Evolutionary conservation across 2,888 invertebrate genomes (phyloP).

Genomic region (Eustalomyia histrio): DNA sequence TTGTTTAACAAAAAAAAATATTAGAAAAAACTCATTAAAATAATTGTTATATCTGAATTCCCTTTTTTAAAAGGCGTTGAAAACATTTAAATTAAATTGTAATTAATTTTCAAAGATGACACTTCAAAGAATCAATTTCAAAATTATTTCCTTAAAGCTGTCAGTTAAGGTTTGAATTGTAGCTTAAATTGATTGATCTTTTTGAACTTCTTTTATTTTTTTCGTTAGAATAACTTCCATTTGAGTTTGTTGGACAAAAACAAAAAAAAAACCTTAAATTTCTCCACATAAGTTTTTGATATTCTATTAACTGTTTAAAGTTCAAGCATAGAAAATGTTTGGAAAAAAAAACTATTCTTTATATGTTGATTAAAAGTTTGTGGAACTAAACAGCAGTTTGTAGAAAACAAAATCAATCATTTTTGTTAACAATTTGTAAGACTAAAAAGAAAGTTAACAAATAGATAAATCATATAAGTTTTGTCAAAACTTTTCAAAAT

Average conservation of each 20-base stretch:
- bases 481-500: no score
- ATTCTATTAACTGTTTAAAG: background rate
- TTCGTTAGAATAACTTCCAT: background rate
- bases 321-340: slow-evolving; percentile 5
- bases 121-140: slow-evolving; percentile 20
- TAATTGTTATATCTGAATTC: background rate
- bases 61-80: slow-evolving; percentile 51
- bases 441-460: no score
- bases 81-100: slow-evolving; percentile 58
- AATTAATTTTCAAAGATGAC: slow-evolving; percentile 50
- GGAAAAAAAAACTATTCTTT: background rate
- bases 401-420: background rate
- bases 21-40: slow-evolving; percentile 34
- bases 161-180: slow-evolving; percentile 12
- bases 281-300: background rate
- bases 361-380: background rate
- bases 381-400: background rate
- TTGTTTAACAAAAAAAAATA: background rate
- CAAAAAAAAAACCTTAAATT: background rate
- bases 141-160: slow-evolving; percentile 3
- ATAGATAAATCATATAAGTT: no score
- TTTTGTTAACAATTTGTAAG: no score
- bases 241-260: background rate
- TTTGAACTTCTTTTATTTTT: background rate
- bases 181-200: slow-evolving; percentile 32